Base-by-base conservation (phyloP, 1,140 invertebrate species). In the Drosophila ambigua region DNA sequence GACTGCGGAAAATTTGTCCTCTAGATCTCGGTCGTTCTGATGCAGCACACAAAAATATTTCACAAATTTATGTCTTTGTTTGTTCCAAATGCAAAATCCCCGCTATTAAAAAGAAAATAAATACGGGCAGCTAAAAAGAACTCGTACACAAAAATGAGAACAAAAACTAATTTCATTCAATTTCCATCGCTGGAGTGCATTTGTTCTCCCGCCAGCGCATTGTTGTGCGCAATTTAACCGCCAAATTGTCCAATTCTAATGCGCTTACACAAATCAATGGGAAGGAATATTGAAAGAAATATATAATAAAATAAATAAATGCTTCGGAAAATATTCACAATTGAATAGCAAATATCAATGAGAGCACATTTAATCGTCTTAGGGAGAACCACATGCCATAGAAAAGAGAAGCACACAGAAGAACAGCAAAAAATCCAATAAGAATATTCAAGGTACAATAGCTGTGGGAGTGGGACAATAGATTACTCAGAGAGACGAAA, bases 201-300 rank as follows among this genome's bases (percentile, higher is more conserved):
- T 35, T 35, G 31, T 35, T 9, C 8, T 41, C 28, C 20, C 20
- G 20, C 20, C 20, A 20, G 7, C 15, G 2, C 8, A 55, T 16
- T 31, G 66, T 55, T 39, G 11, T 7, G 5, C 8, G 0, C 15
- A 39, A 28, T 65, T 28, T 41, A 16, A 35, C 6, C 6, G 4
- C 41, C 6, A 67, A 48, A 67, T 31, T 43, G 15, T 23, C 16
- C 8, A 20, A n/a, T 46, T 54, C 23, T 67, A 69, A 69, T 46
- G 16, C 24, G 31, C 50, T 67, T 69, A 69, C 9, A 15, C n/a
- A 55, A 13, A 48, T 67, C n/a, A 35, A 68, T 48, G 35, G 11
- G 3, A 13, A 39, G 8, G 11, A 39, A 39, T 39, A 11, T 39
- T 11, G 35, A 39, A 39, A 39, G 26, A 23, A 67, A 65, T n/a